Evolutionary conservation across 2,888 invertebrate genomes (phyloP), one percentile per base, ranked within the genome.

Genomic region (Cryptocephalus moraei): DNA sequence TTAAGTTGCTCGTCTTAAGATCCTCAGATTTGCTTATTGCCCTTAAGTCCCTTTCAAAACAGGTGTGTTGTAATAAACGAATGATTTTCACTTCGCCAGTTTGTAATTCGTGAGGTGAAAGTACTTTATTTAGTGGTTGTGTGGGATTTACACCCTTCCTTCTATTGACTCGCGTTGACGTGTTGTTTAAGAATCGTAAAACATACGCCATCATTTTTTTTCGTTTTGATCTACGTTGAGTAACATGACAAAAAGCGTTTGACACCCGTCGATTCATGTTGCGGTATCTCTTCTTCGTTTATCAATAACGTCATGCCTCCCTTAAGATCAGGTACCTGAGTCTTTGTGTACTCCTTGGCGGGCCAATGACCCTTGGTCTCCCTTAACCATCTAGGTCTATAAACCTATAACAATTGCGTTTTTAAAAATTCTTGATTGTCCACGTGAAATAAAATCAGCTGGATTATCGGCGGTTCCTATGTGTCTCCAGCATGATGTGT

Each of bases 371-470:
- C 31, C 12, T 31, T 2, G 8, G 22, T 12, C 8, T 41, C 11
- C 2, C 8, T 14, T 43, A 52, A 40, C 45, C 47, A 52, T 33
- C 31, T 33, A 3, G 50, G 50, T 11, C 52, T 47, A 42, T 33
- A 34, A 32, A 34, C 49, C 53, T 51, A 53, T 31, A 49, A 33
- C 6, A 11, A 9, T 8, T 10, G 34, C 9, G n/a, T 10, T 12
- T 39, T 12, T 9, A 38, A 38, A 14, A 48, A 34, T 11, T 46
- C 40, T 10, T 8, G 14, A 12, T 8, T 43, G 10, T 8, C 52
- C 48, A 8, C 52, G 43, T 31, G 49, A 51, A 2, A 52, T 40
- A 9, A 51, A 9, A 41, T 52, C 52, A 2, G 50, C 48, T 8
- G 52, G 50, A n/a, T 34, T 34, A 34, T 9, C 9, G 9, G 9